Evolutionary conservation across 2,797 vertebrate species (phyloP).

Genomic region (Typhlichthys subterraneus): DNA sequence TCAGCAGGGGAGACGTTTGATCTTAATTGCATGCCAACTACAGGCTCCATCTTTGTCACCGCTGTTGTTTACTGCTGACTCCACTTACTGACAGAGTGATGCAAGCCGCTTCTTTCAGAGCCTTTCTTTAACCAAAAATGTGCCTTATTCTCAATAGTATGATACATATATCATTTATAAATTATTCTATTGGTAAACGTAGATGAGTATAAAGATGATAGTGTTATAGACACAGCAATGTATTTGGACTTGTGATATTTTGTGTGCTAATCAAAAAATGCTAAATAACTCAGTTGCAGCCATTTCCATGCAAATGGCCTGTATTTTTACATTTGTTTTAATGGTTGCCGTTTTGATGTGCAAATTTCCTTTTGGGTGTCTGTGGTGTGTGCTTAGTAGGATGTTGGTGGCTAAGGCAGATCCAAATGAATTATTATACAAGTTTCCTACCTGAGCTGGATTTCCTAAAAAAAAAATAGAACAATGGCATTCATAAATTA

Average conservation of each 20-base stretch:
- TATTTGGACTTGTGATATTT: slow-evolving; percentile 78
- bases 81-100: slow-evolving; percentile 66
- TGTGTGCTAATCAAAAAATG: slow-evolving; percentile 73
- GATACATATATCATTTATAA: slow-evolving; percentile 72
- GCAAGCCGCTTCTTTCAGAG: slow-evolving; percentile 79
- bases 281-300: slow-evolving; percentile 73
- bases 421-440: slow-evolving; percentile 68
- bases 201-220: slow-evolving; percentile 43
- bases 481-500: slow-evolving; percentile 65
- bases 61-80: slow-evolving; percentile 65
- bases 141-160: slow-evolving; percentile 79
- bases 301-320: slow-evolving; percentile 62
- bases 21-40: slow-evolving; percentile 78
- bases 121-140: slow-evolving; percentile 83
- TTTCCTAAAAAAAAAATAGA: slow-evolving; percentile 49
- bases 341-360: slow-evolving; percentile 67
- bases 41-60: slow-evolving; percentile 69
- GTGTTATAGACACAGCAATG: slow-evolving; percentile 79
- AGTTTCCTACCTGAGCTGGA: slow-evolving; percentile 67
- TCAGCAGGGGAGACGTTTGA: slow-evolving; percentile 77
- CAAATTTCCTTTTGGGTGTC: slow-evolving; percentile 75
- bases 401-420: slow-evolving; percentile 67
- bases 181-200: slow-evolving; percentile 69
- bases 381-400: slow-evolving; percentile 77
- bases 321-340: slow-evolving; percentile 68